Evolutionary conservation across 2,113 vertebrate species (phyloP).

Genomic region (Oreochromis spilurus): DNA sequence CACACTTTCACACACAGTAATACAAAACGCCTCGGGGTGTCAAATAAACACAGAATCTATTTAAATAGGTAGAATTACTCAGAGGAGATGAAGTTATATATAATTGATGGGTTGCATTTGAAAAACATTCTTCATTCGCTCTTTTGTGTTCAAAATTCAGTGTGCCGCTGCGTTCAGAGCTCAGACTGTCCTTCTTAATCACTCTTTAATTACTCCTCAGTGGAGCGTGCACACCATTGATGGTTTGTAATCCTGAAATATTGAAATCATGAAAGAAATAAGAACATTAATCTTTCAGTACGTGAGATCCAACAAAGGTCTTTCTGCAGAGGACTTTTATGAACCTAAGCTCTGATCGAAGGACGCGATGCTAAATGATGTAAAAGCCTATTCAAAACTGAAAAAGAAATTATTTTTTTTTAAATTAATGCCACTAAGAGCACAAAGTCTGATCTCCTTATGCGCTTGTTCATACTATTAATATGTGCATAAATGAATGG

Average conservation of each 20-base stretch:
- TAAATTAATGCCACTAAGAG: neutral
- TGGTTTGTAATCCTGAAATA: constrained; percentile 14
- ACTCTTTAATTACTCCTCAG: constrained; percentile 34
- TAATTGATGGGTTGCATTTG: constrained; percentile 33
- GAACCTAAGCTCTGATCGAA: neutral
- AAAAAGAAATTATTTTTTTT: neutral
- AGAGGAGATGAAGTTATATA: constrained; percentile 10
- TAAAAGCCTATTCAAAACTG: neutral
- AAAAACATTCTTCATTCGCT: constrained; percentile 1
- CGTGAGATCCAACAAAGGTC: neutral
- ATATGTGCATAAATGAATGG: neutral
- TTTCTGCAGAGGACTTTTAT: neutral
- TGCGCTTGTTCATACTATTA: neutral
- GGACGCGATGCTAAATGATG: neutral
- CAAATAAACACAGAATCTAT: constrained; percentile 24
- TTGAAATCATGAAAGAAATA: constrained; percentile 2
- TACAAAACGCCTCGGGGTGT: neutral
- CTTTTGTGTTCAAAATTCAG: constrained; percentile 28
- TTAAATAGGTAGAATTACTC: constrained; percentile 20
- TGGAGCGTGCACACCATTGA: constrained; percentile 3
- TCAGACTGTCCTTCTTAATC: constrained; percentile 21
- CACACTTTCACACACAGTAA: neutral
- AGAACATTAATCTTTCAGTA: constrained; percentile 14
- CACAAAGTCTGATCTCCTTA: neutral
- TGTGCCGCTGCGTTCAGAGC: neutral